phyloP scores from a whole-genome alignment of 2,113 vertebrate species.

The Aleadryas rufinucha region DNA sequence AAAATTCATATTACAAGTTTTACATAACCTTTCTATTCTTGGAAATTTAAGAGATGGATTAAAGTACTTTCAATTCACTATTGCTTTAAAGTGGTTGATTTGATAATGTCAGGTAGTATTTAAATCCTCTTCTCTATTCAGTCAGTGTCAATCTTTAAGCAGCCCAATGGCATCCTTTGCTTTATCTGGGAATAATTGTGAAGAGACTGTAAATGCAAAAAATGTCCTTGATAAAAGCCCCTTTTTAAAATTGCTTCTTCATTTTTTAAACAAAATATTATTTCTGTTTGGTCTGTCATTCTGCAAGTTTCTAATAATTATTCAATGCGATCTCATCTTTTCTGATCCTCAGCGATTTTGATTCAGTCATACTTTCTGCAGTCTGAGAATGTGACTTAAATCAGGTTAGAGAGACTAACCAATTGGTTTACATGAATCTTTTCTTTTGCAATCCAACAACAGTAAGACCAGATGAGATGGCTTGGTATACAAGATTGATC shows the following conservation, averaged over 20 bases:
- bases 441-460: background rate
- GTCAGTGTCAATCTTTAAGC: background rate
- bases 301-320: background rate
- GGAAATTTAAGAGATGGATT: background rate
- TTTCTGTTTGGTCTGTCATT: background rate
- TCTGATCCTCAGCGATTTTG: background rate
- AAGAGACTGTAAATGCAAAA: background rate
- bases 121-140: background rate
- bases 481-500: background rate
- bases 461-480: background rate
- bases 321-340: background rate
- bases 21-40: background rate
- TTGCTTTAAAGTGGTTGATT: background rate
- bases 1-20: background rate
- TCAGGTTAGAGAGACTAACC: background rate
- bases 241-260: background rate
- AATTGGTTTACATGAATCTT: background rate
- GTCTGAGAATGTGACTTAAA: background rate
- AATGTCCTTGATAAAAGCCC: background rate
- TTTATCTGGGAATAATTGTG: background rate
- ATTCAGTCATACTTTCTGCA: background rate
- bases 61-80: background rate
- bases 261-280: background rate
- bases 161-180: background rate
- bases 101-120: background rate